These are phyloP conservation scores for Halcyon badia DNA, from an alignment of 2,797 vertebrate species.

Conservation along the genomic window DNA sequence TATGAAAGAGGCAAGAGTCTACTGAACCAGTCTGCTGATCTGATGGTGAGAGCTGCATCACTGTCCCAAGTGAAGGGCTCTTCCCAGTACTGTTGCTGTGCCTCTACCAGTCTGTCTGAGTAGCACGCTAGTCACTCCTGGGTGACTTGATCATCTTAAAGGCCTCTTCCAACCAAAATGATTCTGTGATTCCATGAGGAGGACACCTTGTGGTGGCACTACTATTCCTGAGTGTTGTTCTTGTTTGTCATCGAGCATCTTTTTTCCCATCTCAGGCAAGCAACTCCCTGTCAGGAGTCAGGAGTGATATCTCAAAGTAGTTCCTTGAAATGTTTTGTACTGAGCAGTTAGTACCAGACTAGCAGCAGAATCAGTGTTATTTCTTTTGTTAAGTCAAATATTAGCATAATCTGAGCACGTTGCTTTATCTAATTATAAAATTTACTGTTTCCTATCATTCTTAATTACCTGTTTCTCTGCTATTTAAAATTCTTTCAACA, in stretches of 20 bases:
- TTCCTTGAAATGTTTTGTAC: background rate
- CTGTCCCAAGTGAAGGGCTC: background rate
- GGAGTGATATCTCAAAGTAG: background rate
- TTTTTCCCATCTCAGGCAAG: background rate
- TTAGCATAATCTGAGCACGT: background rate
- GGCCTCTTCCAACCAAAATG: too few species aligned
- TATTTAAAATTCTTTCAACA: background rate
- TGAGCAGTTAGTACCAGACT: background rate
- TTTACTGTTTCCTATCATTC: background rate
- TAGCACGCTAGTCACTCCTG: background rate
- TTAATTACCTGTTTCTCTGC: background rate
- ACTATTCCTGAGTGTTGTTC: background rate
- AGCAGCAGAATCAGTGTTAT: background rate
- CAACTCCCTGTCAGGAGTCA: background rate
- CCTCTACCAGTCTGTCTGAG: background rate
- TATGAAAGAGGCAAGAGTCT: background rate
- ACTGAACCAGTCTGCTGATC: background rate
- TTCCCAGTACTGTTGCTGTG: background rate
- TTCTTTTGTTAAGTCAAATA: background rate
- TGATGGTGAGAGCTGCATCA: background rate
- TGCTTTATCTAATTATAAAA: background rate
- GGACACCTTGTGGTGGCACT: background rate
- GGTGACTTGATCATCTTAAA: too few species aligned
- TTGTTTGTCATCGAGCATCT: background rate
- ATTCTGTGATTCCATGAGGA: background rate